These are phyloP conservation scores for Opisthocomus hoazin DNA, from an alignment of 2,113 vertebrate genomes.

Conservation along the genomic window DNA sequence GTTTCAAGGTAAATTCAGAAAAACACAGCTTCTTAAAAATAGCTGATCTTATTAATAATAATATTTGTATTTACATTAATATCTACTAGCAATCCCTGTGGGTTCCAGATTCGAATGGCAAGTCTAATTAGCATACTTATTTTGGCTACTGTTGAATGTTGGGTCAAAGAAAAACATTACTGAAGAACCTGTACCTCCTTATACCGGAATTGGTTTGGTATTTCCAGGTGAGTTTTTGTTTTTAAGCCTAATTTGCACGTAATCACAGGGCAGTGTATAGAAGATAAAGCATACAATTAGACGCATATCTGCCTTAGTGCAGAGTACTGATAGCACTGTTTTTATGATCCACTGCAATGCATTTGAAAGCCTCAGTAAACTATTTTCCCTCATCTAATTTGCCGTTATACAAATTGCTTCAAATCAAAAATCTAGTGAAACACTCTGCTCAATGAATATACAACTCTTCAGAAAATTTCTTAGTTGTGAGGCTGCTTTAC, in stretches of 20 bases:
- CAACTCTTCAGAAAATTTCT: not conserved
- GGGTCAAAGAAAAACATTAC: not conserved
- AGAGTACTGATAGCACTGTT: not conserved
- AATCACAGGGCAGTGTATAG: not conserved
- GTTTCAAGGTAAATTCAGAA: not conserved
- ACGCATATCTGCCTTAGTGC: not conserved
- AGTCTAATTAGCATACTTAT: not conserved
- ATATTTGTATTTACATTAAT: not conserved
- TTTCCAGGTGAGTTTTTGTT: not conserved
- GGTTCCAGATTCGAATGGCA: not conserved
- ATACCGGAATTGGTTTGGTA: not conserved
- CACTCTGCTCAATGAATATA: not conserved
- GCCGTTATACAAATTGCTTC: not conserved
- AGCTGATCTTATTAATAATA: not conserved
- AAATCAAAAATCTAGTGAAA: not conserved
- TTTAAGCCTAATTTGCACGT: not conserved
- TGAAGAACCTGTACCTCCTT: not conserved
- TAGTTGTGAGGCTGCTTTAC: not conserved
- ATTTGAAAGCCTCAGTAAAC: not conserved
- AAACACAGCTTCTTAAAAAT: not conserved
- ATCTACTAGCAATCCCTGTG: not conserved
- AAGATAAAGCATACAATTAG: not conserved
- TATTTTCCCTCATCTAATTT: not conserved
- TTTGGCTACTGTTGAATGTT: not conserved
- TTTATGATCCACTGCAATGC: not conserved